Evolutionary conservation across 1,140 invertebrate genomes (phyloP).

Genomic region (Drosophila takahashii): DNA sequence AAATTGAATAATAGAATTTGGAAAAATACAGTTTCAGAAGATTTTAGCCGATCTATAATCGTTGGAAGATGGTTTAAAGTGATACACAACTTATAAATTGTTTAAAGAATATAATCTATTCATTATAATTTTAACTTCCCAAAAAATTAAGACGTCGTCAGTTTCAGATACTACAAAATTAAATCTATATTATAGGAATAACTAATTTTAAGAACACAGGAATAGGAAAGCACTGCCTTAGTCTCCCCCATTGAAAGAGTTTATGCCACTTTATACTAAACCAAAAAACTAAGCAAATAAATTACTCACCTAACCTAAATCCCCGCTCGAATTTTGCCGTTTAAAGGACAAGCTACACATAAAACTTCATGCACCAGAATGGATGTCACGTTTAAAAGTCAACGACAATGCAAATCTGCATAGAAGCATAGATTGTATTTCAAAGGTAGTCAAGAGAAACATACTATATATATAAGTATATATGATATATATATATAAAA

Average conservation of each 20-base stretch:
- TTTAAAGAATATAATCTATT: too few relatives aligned
- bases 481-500: constrained; percentile 30
- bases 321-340: constrained; percentile 43
- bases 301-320: constrained; percentile 33
- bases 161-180: neutral
- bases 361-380: constrained; percentile 88
- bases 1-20: neutral
- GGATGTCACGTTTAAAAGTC: constrained; percentile 87
- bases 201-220: neutral
- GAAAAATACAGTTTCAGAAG: neutral
- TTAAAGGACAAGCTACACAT: constrained; percentile 79
- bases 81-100: too few relatives aligned
- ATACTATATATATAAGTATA: constrained; percentile 30
- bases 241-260: constrained; percentile 6
- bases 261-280: constrained; percentile 3
- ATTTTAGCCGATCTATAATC: neutral
- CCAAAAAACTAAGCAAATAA: constrained; percentile 1
- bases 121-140: too few relatives aligned
- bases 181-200: neutral
- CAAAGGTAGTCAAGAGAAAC: constrained; percentile 85
- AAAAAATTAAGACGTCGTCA: neutral
- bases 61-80: too few relatives aligned
- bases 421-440: constrained; percentile 89
- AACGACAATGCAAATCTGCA: constrained; percentile 86
- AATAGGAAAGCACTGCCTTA: constrained; percentile 3